A percentile compares a stretch with the other conserved stretches of the same genome.
Conservation (phyloP, 2,797 vertebrate species). For the Podarcis lilfordi region DNA sequence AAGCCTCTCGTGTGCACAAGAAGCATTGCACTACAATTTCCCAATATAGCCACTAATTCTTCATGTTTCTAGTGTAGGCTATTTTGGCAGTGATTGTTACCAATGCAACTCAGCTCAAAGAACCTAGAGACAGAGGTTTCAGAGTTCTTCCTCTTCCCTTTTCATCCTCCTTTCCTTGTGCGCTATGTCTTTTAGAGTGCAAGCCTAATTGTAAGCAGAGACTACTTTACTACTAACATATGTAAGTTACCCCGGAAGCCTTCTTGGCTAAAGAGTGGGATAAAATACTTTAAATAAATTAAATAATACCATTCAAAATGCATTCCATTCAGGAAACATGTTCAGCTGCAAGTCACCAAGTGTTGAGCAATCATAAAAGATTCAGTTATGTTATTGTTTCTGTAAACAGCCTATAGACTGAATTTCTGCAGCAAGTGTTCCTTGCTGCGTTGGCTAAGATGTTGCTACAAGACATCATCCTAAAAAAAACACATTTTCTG, state of each 20-base stretch:
- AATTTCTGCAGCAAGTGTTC: neutral
- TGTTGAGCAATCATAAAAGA: neutral
- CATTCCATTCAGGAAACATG: neutral
- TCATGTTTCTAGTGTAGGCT: neutral
- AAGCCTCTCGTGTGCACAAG: neutral
- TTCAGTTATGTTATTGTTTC: neutral
- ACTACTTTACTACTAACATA: no score
- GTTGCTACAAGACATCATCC: neutral
- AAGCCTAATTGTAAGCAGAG: no score
- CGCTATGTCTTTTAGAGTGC: no score
- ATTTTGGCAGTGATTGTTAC: neutral
- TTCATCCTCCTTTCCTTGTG: no score
- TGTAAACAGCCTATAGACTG: neutral
- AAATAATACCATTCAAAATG: neutral
- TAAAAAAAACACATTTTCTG: conserved; percentile 15
- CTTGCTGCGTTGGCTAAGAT: no score
- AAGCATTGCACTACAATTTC: neutral
- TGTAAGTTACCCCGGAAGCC: neutral
- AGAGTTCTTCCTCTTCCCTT: no score
- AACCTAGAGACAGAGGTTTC: neutral
- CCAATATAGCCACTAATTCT: neutral
- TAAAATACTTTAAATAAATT: neutral
- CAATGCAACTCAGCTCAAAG: neutral
- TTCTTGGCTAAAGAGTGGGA: neutral
- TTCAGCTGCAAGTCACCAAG: neutral